A percentile compares a stretch with the other conserved stretches of the same genome.
Conservation (phyloP, 2,797 vertebrate species). For the Sorex maritimensis region DNA sequence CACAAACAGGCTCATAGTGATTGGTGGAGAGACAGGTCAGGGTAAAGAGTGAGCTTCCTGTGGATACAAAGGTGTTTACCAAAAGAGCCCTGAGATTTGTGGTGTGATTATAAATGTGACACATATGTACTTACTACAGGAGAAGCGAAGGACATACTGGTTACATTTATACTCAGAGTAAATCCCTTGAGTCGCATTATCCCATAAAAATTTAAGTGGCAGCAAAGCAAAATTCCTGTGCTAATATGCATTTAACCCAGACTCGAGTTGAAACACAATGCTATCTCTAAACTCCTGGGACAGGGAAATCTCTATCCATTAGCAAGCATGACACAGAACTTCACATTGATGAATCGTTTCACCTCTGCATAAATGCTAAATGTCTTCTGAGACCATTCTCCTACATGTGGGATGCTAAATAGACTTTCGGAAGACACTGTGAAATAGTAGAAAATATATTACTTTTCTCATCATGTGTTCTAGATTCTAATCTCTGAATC, state of each 20-base stretch:
- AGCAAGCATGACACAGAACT: not conserved
- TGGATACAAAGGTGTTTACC: not conserved
- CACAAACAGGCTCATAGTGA: not conserved
- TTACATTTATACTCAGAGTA: conserved; percentile 16
- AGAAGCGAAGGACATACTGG: conserved; percentile 49
- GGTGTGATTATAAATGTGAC: conserved; percentile 8
- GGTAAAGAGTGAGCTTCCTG: conserved; percentile 21
- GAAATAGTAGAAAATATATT: conserved; percentile 1
- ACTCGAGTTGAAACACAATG: conserved; percentile 41
- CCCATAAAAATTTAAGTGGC: conserved; percentile 71
- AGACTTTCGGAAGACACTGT: not conserved
- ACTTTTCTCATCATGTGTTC: conserved; percentile 5
- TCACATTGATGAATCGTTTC: not conserved
- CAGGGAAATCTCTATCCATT: not conserved
- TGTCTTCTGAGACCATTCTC: not conserved
- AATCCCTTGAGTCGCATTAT: conserved; percentile 60
- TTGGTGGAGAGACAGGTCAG: not conserved
- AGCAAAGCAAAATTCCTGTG: conserved; percentile 37
- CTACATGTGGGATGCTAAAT: not conserved
- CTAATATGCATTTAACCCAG: conserved; percentile 58
- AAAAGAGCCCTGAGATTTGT: conserved; percentile 19
- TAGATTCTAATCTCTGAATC: not conserved
- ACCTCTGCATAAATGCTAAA: conserved; percentile 18
- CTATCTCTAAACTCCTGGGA: conserved; percentile 8
- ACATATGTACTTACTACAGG: not conserved